Base-by-base conservation (phyloP, 2,797 vertebrate genomes). In the Gobionotothen gibberifrons region DNA sequence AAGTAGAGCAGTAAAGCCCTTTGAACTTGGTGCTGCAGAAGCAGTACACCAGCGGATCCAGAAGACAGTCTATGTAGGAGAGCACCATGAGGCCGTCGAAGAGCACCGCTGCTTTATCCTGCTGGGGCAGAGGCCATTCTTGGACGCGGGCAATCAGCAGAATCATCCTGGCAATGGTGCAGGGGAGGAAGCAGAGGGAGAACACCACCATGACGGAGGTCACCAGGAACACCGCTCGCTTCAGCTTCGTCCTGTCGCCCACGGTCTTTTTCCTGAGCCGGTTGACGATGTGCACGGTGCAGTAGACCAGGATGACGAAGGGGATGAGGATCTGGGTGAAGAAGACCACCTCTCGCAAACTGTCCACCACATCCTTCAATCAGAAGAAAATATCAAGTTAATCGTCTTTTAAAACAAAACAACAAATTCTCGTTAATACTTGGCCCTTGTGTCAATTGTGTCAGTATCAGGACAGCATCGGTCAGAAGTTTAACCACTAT, bases 11-110 rank as follows among this genome's bases (percentile, higher is more conserved):
- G 22, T 95, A 95, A 6, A 95, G 39, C 0, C 58, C 58, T 73
- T 95, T 95, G 36, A 95, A 95, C 84, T 93, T 93, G 54, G 92
- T 94, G 86, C 92, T 95, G 49, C 93, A 92, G 83, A 95, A 92
- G 83, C 94, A 95, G 89, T 95, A 95, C 66, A 95, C 56, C 1
- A 94, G 83, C 0, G 94, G 94, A 42, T 95, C 94, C 69, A 95
- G 72, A 2, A 95, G 79, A 17, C 93, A 94, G 83, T 95, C 94
- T 59, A 94, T 63, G 83, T 92, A 94, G 70, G 94, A 95, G 15
- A 94, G 86, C 22, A 92, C 89, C 90, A 94, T 84, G 57, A 95
- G 83, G 59, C 93, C 94, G 7, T 95, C 94, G 0, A 92, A 94
- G n/a, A 79, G 83, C 72, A 69, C 67, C 0, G 82, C 69, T 0